A percentile compares a stretch with the other conserved stretches of the same genome.
These are phyloP conservation scores for Hemicentrotus pulcherrimus DNA, from an alignment of 35 echinoderm and acorn worm species.

Conservation along the genomic window DNA sequence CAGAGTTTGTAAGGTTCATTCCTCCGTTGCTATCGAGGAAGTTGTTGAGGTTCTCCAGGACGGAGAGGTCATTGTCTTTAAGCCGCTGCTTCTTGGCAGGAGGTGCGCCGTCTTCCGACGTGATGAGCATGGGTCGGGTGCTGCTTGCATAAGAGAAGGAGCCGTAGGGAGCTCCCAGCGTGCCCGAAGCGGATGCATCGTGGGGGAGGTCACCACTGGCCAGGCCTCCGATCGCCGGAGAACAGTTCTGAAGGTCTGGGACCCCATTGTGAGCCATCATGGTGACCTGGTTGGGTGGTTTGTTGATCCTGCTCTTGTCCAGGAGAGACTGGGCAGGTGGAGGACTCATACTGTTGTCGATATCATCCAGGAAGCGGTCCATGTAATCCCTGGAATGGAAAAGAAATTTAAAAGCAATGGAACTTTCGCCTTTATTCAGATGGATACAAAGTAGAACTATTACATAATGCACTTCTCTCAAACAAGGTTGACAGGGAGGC, in stretches of 20 bases:
- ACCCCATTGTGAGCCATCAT: slow-evolving; percentile 66
- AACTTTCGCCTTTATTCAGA: neutral
- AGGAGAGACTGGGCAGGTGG: slow-evolving; percentile 81
- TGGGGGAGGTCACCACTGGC: slow-evolving; percentile 79
- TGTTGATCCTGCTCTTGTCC: slow-evolving; percentile 72
- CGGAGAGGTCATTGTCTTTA: slow-evolving; percentile 60
- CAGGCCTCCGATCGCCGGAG: slow-evolving; percentile 76
- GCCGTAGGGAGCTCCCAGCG: neutral
- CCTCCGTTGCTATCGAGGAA: slow-evolving; percentile 24
- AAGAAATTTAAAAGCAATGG: neutral
- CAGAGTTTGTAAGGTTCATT: slow-evolving; percentile 16
- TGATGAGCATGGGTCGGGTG: slow-evolving; percentile 18
- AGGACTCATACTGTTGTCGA: slow-evolving; percentile 84
- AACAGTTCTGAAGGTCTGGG: slow-evolving; percentile 70
- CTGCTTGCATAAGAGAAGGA: slow-evolving; percentile 21
- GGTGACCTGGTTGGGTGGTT: slow-evolving; percentile 35
- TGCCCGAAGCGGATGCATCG: slow-evolving; percentile 57
- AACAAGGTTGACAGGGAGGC: too few species aligned
- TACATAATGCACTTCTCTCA: too few species aligned
- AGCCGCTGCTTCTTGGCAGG: slow-evolving; percentile 64
- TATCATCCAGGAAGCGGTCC: slow-evolving; percentile 95
- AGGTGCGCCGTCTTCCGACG: slow-evolving; percentile 37
- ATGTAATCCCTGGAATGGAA: slow-evolving; percentile 83
- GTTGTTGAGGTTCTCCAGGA: slow-evolving; percentile 65
- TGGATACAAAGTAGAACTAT: neutral